phyloP scores from a whole-genome alignment of 2,888 invertebrate species.

The Caenorhabditis auriculariae region DNA sequence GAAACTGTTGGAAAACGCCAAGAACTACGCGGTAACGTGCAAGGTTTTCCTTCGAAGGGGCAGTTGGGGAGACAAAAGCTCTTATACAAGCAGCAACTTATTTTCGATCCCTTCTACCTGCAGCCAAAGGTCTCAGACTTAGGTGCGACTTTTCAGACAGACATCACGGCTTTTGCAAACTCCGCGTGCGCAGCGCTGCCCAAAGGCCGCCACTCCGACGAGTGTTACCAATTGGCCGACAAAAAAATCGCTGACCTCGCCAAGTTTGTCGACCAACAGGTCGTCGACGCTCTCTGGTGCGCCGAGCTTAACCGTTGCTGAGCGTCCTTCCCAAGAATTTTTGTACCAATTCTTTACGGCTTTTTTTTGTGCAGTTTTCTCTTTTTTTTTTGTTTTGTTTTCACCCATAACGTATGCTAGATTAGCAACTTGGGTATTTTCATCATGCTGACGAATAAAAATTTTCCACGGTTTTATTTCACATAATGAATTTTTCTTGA shows the following conservation, averaged over 20 bases:
- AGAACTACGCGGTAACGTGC: slow-evolving; percentile 50
- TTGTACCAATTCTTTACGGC: no score
- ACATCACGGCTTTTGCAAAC: slow-evolving; percentile 52
- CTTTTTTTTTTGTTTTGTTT: no score
- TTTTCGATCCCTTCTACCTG: no score
- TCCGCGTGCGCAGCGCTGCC: slow-evolving; percentile 38
- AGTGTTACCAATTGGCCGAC: slow-evolving; percentile 53
- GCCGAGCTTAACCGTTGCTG: slow-evolving; percentile 51
- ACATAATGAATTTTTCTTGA: no score
- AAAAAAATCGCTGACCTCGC: slow-evolving; percentile 52
- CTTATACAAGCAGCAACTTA: no score
- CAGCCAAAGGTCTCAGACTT: no score
- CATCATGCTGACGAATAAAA: no score
- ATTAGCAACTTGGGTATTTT: no score
- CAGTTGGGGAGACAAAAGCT: no score
- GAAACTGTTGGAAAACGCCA: slow-evolving; percentile 52
- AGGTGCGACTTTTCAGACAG: slow-evolving; percentile 50
- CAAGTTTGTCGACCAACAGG: slow-evolving; percentile 55
- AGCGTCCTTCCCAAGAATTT: slow-evolving; percentile 2
- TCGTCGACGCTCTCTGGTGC: slow-evolving; percentile 55
- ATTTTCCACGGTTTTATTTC: no score
- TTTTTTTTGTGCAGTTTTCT: no score
- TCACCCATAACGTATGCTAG: no score
- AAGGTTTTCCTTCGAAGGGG: slow-evolving; percentile 38
- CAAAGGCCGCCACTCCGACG: slow-evolving; percentile 39